Conservation (phyloP, 2,888 invertebrate species). For the Neuroscelio doddi region DNA sequence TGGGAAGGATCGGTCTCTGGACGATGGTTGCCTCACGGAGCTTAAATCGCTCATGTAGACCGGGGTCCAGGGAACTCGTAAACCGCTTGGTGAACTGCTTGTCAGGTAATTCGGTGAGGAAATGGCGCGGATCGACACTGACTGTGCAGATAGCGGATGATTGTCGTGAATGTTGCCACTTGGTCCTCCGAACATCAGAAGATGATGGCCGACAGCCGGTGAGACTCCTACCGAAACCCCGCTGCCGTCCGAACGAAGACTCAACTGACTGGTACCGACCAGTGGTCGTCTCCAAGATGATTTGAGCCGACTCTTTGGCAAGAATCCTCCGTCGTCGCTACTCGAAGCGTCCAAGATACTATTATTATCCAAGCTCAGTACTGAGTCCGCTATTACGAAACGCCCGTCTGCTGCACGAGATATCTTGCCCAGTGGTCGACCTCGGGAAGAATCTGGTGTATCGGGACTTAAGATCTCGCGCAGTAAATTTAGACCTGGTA, state of each 20-base stretch:
- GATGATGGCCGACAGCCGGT: slow-evolving; percentile 43
- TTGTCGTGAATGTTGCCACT: slow-evolving; percentile 48
- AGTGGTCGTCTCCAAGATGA: slow-evolving; percentile 79
- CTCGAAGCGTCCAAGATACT: slow-evolving; percentile 78
- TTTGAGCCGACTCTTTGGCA: slow-evolving; percentile 76
- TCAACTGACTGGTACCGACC: slow-evolving; percentile 79
- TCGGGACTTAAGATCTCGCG: slow-evolving; percentile 76
- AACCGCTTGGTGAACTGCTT: slow-evolving; percentile 76
- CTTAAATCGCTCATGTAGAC: slow-evolving; percentile 90
- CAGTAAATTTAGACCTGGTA: slow-evolving; percentile 90
- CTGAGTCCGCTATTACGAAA: slow-evolving; percentile 78
- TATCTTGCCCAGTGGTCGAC: slow-evolving; percentile 78
- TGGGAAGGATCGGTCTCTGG: slow-evolving; percentile 80
- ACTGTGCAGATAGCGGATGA: slow-evolving; percentile 50
- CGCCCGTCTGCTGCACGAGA: slow-evolving; percentile 84
- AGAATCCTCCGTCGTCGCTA: slow-evolving; percentile 90
- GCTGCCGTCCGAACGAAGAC: slow-evolving; percentile 79
- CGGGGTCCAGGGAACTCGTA: slow-evolving; percentile 81
- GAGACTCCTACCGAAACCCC: slow-evolving; percentile 70
- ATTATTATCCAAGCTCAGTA: slow-evolving; percentile 74
- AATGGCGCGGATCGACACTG: slow-evolving; percentile 22
- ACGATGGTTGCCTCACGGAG: slow-evolving; percentile 87
- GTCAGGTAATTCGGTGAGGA: slow-evolving; percentile 60
- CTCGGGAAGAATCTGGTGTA: slow-evolving; percentile 67
- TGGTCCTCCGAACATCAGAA: slow-evolving; percentile 39